Conservation (phyloP, 2,113 vertebrate genomes). For the Syngnathus scovelli region DNA sequence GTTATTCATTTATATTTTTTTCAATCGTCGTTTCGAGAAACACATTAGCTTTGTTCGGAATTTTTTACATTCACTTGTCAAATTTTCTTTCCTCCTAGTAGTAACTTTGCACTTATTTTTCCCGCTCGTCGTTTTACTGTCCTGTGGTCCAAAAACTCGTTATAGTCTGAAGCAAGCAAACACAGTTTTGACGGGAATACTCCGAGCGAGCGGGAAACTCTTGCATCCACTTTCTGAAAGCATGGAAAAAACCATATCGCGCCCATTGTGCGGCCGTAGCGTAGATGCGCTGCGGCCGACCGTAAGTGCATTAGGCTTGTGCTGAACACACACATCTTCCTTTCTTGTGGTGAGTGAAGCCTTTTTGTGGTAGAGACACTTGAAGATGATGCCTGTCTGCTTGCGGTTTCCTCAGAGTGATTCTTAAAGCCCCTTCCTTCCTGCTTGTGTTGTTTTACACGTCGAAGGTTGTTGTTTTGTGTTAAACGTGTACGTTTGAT, state of each 20-base stretch:
- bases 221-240: slow-evolving; percentile 75
- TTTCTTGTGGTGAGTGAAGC: slow-evolving; percentile 72
- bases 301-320: slow-evolving; percentile 66
- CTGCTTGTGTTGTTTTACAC: not conserved
- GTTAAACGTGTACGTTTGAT: not conserved
- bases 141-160: not conserved
- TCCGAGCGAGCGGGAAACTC: slow-evolving; percentile 79
- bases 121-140: not conserved
- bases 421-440: slow-evolving; percentile 16
- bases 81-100: not conserved
- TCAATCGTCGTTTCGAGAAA: not conserved
- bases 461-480: not conserved
- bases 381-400: slow-evolving; percentile 62
- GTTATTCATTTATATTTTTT: no score
- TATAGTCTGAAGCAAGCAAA: not conserved
- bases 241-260: slow-evolving; percentile 87
- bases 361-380: slow-evolving; percentile 57
- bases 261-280: slow-evolving; percentile 66
- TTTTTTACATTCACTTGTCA: not conserved
- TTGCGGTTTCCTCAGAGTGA: slow-evolving; percentile 49
- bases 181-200: slow-evolving; percentile 48
- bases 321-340: slow-evolving; percentile 75
- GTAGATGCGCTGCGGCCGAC: slow-evolving; percentile 66
- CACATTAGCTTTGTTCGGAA: not conserved
- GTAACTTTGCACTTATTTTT: not conserved